Conservation (phyloP, 2,797 vertebrate species). For the Malurus splendens region DNA sequence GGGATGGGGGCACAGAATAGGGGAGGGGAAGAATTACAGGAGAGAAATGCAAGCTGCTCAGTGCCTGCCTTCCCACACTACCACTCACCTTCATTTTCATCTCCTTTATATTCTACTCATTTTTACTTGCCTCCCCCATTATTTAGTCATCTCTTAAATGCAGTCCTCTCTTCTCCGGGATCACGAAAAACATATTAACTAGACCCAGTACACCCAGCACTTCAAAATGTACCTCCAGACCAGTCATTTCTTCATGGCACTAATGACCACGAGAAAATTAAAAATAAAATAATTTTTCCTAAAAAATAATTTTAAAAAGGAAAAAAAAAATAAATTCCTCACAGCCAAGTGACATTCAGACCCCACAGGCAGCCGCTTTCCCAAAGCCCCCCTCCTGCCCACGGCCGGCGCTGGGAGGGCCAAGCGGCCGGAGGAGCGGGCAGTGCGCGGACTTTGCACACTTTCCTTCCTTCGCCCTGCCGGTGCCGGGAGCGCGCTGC, state of each 20-base stretch:
- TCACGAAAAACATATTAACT: neutral
- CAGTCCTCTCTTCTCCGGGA: neutral
- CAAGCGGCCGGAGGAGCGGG: neutral
- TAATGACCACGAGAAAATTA: neutral
- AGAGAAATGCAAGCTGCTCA: neutral
- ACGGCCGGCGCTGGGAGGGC: neutral
- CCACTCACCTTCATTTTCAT: neutral
- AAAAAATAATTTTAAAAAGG: neutral
- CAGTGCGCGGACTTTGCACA: neutral
- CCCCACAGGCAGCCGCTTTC: neutral
- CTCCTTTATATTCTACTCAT: conserved; percentile 4
- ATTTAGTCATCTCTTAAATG: conserved; percentile 47
- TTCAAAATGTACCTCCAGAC: neutral
- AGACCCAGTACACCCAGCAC: neutral
- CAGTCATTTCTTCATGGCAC: neutral
- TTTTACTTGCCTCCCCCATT: conserved; percentile 29
- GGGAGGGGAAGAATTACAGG: neutral
- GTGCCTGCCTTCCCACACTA: neutral
- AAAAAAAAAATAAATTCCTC: neutral
- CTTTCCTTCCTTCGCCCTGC: neutral
- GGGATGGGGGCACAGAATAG: neutral
- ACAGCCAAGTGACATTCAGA: neutral
- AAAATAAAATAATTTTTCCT: neutral
- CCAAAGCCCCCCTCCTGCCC: neutral
- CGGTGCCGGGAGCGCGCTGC: neutral